Base-by-base conservation (phyloP, 2,797 vertebrate species). In the Tokudaia tokunoshimensis region DNA sequence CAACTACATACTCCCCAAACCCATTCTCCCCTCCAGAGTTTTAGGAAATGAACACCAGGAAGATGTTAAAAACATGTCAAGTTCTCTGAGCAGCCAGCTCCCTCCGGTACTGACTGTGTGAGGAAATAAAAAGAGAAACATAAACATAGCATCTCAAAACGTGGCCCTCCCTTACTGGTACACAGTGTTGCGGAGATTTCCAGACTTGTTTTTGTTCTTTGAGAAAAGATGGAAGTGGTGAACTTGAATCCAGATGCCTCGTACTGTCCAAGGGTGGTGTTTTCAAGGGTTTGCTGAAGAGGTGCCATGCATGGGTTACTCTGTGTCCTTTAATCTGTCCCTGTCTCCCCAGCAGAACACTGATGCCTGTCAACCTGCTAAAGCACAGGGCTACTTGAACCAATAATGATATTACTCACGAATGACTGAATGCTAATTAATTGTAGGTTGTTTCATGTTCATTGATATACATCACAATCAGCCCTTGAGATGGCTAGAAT, bases 241-340 rank as follows among this genome's bases (percentile, higher is more conserved):
- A 85, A 26, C 19, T 11, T 10, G 12, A 57, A n/a, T 37, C 65
- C 24, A 59, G 4, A 61, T 57, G n/a, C 67, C 47, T 29, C 6
- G 2, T 3, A 6, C n/a, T 85, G 4, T 47, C 75, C 10, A 10
- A 85, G 15, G 59, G 67, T 70, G 44, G 76, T 47, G 19, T 55
- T 76, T 55, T 61, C 50, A 57, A 63, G 24, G 29, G 19, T 84
- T 95, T 94, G 52, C 92, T 65, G n/a, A 90, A 89, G 65, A 31
- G 14, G 59, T 31, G 44, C 24, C 19, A 65, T 1, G 26, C 34
- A 34, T 29, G 26, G 86, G 59, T 41, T 6, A 24, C 75, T 74
- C 67, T 20, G 37, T 22, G 15, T 34, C 2, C 3, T 8, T 37
- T 63, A 12, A 50, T 47, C 37, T 80, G 70, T 11, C 57, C 24